Evolutionary conservation across 1,140 invertebrate genomes (phyloP), one percentile per base, ranked within the genome.

Genomic region (Ceratitis capitata): DNA sequence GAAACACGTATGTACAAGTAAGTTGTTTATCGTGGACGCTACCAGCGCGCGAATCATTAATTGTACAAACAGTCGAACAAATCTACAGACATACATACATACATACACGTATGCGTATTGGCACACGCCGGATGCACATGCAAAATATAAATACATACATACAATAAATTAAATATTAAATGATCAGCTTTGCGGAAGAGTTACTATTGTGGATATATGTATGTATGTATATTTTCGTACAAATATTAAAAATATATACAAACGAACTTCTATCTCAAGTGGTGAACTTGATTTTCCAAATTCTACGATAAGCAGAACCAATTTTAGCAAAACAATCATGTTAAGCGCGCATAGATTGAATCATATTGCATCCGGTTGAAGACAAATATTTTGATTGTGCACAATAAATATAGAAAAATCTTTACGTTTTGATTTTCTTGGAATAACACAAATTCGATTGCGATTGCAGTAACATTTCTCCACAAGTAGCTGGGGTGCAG

Each of bases 111-210:
- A 32, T 78, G 39, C 10, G 35, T n/a, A 56, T 85, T 83, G 86
- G 58, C 86, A 85, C 84, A 86, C 86, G 78, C 83, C 84, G 84
- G 83, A 86, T 86, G 82, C 84, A 53, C 29, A 61, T 78, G 32
- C 29, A 26, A 51, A 83, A 51, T 83, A 47, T n/a, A 83, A 56
- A 56, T 56, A n/a, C 51, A 23, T 23, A n/a, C n/a, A n/a, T n/a
- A n/a, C n/a, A n/a, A n/a, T n/a, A n/a, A n/a, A n/a, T n/a, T n/a
- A n/a, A n/a, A 74, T 83, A 83, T n/a, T 51, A 51, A 53, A 83
- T 29, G 49, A 51, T 83, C n/a, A n/a, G n/a, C n/a, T n/a, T 29
- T 12, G 82, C 69, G 69, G 69, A 42, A 78, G 39, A 78, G 39
- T 45, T 78, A 26, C 61, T 35, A 56, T n/a, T 56, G 19, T n/a